phyloP scores from a whole-genome alignment of 2,888 invertebrate genomes.

The Phania funesta region DNA sequence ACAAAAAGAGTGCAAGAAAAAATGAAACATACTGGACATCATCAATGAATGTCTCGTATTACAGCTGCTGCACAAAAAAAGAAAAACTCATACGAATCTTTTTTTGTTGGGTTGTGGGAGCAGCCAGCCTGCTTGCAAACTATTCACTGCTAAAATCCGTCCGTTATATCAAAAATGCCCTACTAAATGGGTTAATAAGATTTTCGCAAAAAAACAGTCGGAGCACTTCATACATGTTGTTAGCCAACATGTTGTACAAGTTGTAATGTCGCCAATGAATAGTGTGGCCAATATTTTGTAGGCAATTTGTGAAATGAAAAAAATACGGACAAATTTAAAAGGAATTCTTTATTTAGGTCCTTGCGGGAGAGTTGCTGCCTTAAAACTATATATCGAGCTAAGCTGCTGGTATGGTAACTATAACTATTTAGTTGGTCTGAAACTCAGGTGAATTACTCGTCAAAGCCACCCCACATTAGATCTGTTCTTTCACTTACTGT shows the following conservation, averaged over 20 bases:
- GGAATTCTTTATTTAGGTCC: too few relatives aligned
- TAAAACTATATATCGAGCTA: too few relatives aligned
- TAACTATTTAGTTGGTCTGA: too few relatives aligned
- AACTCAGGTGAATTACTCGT: too few relatives aligned
- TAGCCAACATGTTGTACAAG: slow-evolving; percentile 41
- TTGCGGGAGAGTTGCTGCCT: too few relatives aligned
- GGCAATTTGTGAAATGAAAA: too few relatives aligned
- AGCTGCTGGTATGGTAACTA: too few relatives aligned
- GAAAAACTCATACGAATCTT: slow-evolving; percentile 2
- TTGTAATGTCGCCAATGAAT: background rate
- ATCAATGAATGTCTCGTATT: slow-evolving; percentile 48
- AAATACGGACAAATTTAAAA: too few relatives aligned
- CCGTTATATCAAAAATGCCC: background rate
- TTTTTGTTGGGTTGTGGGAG: slow-evolving; percentile 19
- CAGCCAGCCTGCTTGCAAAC: background rate
- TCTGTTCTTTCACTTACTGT: too few relatives aligned
- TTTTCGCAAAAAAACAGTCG: slow-evolving; percentile 35
- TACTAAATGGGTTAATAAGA: slow-evolving; percentile 42
- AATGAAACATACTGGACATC: slow-evolving; percentile 32
- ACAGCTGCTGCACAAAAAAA: slow-evolving; percentile 13
- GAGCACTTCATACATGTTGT: slow-evolving; percentile 44
- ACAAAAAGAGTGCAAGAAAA: slow-evolving; percentile 2
- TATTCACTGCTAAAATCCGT: background rate
- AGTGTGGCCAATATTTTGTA: background rate
- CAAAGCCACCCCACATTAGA: too few relatives aligned